These are phyloP conservation scores for Pandemis cinnamomeana DNA, from an alignment of 2,888 invertebrate genomes.

Conservation along the genomic window DNA sequence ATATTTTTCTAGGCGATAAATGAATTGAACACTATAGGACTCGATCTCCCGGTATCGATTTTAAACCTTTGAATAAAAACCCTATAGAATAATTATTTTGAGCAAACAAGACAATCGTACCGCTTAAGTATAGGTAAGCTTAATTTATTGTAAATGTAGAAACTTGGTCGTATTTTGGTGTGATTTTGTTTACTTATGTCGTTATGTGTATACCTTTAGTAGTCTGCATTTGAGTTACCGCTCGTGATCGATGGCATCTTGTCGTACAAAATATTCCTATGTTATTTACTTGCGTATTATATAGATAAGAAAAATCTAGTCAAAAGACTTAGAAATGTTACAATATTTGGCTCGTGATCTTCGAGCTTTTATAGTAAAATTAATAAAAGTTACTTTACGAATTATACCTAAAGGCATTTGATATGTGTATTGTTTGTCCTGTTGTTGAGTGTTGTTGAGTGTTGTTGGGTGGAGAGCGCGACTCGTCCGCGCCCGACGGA, in stretches of 20 bases:
- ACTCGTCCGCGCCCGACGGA: constrained; percentile 16
- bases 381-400: constrained; percentile 61
- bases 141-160: constrained; percentile 79
- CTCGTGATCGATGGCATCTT: constrained; percentile 84
- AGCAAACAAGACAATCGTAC: constrained; percentile 64
- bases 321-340: constrained; percentile 83
- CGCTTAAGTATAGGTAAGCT: constrained; percentile 67
- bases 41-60: constrained; percentile 82
- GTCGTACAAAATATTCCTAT: constrained; percentile 85
- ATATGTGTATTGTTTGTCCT: constrained; percentile 63
- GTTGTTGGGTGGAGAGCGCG: constrained; percentile 38
- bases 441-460: constrained; percentile 54
- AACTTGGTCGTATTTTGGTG: constrained; percentile 72
- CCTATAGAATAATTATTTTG: constrained; percentile 55
- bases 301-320: constrained; percentile 83
- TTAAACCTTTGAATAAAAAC: constrained; percentile 61
- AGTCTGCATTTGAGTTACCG: constrained; percentile 85
- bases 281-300: constrained; percentile 82
- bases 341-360: constrained; percentile 74
- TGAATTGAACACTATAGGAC: constrained; percentile 73
- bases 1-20: constrained; percentile 80
- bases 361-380: constrained; percentile 77
- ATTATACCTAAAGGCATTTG: constrained; percentile 67
- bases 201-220: constrained; percentile 65
- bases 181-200: constrained; percentile 78